Evolutionary conservation across 1,140 invertebrate species (phyloP).

Genomic region (Palaemon carinicauda): DNA sequence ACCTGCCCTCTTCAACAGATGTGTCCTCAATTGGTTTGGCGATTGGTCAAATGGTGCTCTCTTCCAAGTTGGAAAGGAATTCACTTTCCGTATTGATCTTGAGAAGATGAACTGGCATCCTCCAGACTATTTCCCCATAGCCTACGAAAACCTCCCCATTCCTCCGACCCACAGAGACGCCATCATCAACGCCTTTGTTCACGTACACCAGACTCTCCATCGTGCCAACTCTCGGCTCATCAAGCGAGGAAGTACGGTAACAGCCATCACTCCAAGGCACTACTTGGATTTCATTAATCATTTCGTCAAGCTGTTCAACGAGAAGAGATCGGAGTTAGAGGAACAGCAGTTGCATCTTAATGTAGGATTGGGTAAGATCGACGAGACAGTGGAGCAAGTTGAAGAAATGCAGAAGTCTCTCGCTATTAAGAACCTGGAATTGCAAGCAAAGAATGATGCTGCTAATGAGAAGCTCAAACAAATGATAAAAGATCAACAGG

Average conservation of each 20-base stretch:
- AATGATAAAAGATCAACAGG: conserved; percentile 99
- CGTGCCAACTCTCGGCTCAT: conserved; percentile 88
- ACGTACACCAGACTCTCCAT: conserved; percentile 96
- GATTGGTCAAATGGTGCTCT: conserved; percentile 98
- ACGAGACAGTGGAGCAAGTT: conserved; percentile 99
- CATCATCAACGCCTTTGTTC: conserved; percentile 97
- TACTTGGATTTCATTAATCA: conserved; percentile 99
- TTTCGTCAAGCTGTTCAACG: conserved; percentile 97
- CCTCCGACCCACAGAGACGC: conserved; percentile 88
- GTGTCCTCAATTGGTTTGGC: conserved; percentile 99
- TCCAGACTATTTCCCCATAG: conserved; percentile 88
- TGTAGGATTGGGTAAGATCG: conserved; percentile 97
- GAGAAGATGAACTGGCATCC: conserved; percentile 82
- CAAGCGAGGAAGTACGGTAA: conserved; percentile 92
- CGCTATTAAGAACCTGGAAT: conserved; percentile 88
- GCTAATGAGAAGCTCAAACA: conserved; percentile 98
- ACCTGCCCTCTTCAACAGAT: conserved; percentile 98
- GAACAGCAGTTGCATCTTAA: conserved; percentile 99
- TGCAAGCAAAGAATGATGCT: conserved; percentile 92
- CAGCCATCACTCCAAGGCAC: conserved; percentile 96
- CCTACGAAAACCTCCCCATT: conserved; percentile 79
- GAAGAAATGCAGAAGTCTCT: conserved; percentile 99
- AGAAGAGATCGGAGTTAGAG: conserved; percentile 97
- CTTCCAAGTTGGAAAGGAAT: conserved; percentile 92
- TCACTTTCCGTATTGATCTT: conserved; percentile 83